Evolutionary conservation across 2,113 vertebrate species (phyloP).

Genomic region (Heterocephalus glaber): DNA sequence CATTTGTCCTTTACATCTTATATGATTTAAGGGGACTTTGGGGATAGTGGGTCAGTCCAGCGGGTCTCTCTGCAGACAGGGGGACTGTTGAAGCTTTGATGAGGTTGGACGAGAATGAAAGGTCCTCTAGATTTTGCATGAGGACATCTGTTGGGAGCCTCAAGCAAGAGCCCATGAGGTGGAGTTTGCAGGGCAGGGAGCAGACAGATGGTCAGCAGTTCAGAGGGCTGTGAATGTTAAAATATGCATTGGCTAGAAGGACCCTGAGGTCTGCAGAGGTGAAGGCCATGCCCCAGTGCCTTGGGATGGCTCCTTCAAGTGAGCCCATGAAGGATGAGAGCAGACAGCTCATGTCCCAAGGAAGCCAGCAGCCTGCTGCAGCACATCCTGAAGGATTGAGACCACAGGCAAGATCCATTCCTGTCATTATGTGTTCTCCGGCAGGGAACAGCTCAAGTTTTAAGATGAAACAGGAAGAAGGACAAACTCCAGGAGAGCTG

Average conservation of each 20-base stretch:
- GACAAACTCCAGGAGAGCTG: not conserved
- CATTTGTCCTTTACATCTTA: not conserved
- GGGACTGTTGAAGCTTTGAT: not conserved
- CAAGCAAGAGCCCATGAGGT: not conserved
- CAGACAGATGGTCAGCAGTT: not conserved
- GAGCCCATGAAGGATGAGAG: fast-evolving
- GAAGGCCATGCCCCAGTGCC: not conserved
- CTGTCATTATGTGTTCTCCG: not conserved
- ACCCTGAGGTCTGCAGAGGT: not conserved
- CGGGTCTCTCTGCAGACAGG: not conserved
- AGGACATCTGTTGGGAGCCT: constrained; percentile 22
- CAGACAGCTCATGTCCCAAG: not conserved
- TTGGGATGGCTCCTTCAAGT: too few relatives aligned
- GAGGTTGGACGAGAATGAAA: not conserved
- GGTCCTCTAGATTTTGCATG: not conserved
- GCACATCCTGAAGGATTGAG: fast-evolving
- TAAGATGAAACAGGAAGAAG: not conserved
- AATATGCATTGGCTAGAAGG: not conserved
- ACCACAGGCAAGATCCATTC: not conserved
- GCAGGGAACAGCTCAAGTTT: not conserved
- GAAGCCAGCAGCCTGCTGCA: fast-evolving
- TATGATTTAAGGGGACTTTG: not conserved
- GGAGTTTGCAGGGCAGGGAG: not conserved
- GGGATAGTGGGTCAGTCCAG: not conserved
- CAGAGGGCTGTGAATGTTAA: not conserved